Base-by-base conservation (phyloP, 1,140 invertebrate genomes). In the Drosophila mayri region DNA sequence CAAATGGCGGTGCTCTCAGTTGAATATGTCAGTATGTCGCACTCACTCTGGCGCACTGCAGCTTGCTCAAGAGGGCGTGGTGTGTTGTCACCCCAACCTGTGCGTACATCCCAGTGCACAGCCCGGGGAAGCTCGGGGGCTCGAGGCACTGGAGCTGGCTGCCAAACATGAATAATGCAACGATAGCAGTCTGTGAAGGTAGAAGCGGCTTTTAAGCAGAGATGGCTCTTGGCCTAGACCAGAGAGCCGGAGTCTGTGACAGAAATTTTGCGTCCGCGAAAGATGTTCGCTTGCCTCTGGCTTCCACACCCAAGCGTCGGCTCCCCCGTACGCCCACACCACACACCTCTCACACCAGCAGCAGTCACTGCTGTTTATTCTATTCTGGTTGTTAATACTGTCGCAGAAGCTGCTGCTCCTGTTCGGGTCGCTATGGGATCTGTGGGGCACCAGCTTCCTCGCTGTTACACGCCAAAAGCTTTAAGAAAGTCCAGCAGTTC, bases 1-100 rank as follows among this genome's bases (percentile, higher is more conserved):
- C 84, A 88, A 88, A 88, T 88, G 84, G 84, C 84, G 84, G 80
- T 78, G 81, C 85, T 88, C 85, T 88, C 84, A 84, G 85, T 86
- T 80, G 80, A 81, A 81, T 88, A 12, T 62, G 68, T 60, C 35
- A 64, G 54, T 88, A 82, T 72, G 30, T 18, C 67, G 77, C 32
- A 71, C 76, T 73, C 83, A 62, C 76, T 87, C 72, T 78, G 49
- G 18, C 75, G 18, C 63, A 60, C 38, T 32, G 49, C 57, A 32
- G 50, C 60, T 70, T 61, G 37, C 54, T 49, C 62, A 50, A 78
- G 85, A 81, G 84, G 84, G 84, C 85, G 85, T 88, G 85, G 85
- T 88, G 76, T 85, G 64, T 79, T 73, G 62, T 43, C 38, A 62
- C 40, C 28, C 44, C 10, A 38, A 41, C 35, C 61, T 58, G 41